Conservation (phyloP, 2,888 invertebrate species). For the Nesidiocoris tenuis region DNA sequence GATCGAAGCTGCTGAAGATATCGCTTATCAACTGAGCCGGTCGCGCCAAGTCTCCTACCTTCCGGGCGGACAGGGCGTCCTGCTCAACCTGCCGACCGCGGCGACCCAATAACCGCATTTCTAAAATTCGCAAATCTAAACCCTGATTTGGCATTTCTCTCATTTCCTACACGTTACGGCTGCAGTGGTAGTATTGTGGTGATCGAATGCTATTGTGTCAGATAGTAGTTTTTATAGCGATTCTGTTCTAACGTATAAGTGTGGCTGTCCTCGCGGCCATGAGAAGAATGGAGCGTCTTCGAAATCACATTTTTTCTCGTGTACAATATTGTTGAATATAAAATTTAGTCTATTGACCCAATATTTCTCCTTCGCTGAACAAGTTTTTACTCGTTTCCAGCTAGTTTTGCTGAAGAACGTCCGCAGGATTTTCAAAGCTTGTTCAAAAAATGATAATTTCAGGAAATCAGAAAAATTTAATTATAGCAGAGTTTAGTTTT, state of each 20-base stretch:
- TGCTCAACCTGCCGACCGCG: slow-evolving; percentile 70
- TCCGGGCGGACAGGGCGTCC: slow-evolving; percentile 82
- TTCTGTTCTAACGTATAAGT: not conserved
- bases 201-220: slow-evolving; percentile 7
- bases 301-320: slow-evolving; percentile 18
- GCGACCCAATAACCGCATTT: slow-evolving; percentile 54
- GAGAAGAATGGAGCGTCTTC: slow-evolving; percentile 17
- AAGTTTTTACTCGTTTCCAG: too few relatives aligned
- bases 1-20: slow-evolving; percentile 99
- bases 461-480: too few relatives aligned
- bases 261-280: slow-evolving; percentile 8
- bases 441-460: too few relatives aligned
- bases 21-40: slow-evolving; percentile 92
- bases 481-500: too few relatives aligned
- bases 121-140: not conserved
- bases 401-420: too few relatives aligned
- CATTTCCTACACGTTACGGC: not conserved
- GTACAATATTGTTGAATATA: slow-evolving; percentile 28
- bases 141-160: slow-evolving; percentile 14
- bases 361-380: too few relatives aligned
- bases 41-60: slow-evolving; percentile 94
- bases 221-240: slow-evolving; percentile 1
- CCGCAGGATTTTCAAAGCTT: too few relatives aligned
- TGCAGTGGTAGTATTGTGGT: slow-evolving; percentile 10
- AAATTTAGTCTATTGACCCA: slow-evolving; percentile 14